Base-by-base conservation (phyloP, 1,140 invertebrate species). In the Nephila pilipes region DNA sequence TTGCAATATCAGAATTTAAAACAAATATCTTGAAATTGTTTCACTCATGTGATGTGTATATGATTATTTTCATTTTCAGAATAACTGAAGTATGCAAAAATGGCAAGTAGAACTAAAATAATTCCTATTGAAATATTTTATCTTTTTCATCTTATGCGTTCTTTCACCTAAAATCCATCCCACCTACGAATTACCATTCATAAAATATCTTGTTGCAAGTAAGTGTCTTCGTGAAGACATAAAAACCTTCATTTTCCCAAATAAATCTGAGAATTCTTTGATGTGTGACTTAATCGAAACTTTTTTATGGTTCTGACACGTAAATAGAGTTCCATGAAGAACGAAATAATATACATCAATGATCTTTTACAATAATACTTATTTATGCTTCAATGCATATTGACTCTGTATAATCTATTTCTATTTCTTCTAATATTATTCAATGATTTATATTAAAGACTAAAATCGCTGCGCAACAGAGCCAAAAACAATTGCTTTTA, bases 141-240 rank as follows among this genome's bases (percentile, higher is more conserved):
- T n/a, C 22, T 65, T 29, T 65, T 25, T 65, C 12, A 10, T 6
- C n/a, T 65, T 29, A 65, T 65, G n/a, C 25, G 63, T 65, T 65
- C n/a, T 65, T 65, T 65, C n/a, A 65, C 25, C 63, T 65, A 2
- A 65, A n/a, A 2, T 25, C 0, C 25, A 2, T 25, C 0, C 25
- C 10, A 12, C 25, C 63, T n/a, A 29, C 25, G 25, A 65, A 65
- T 65, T 25, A 25, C 10, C 22, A 12, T 12, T 12, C 63, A 65
- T 65, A 65, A 65, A 65, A 65, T 65, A n/a, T 65, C 63, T 25
- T 65, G n/a, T 65, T 65, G n/a, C 63, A 65, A 65, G 63, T 25
- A n/a, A 65, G 63, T 65, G n/a, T 65, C 63, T 65, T 65, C 12
- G n/a, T 65, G n/a, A 14, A 65, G n/a, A n/a, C 2, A 29, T 65